Base-by-base conservation (phyloP, 2,888 invertebrate species). In the Oegoconia quadripuncta region DNA sequence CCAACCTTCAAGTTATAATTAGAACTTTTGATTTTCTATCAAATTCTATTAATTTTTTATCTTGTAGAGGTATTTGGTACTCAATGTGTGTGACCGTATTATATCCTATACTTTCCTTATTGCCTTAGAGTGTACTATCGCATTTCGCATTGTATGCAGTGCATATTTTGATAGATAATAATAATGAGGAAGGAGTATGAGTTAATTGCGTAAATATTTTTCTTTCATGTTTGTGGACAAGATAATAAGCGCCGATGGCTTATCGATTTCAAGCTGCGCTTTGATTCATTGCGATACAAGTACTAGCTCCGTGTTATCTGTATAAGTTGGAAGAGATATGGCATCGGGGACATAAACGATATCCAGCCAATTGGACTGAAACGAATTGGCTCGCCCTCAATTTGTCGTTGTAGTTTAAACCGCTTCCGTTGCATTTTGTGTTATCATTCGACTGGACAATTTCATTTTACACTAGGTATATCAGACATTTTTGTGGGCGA, bases 351-450 rank as follows among this genome's bases (percentile, higher is more conserved):
- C 75, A 79, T 77, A 79, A 78, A 79, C 79, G 83, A 80, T 82
- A 81, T 72, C 74, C 79, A 69, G 73, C 76, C 83, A 84, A 84
- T 84, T 82, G 82, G 83, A 83, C 77, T 83, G 84, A 78, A 84
- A 83, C 84, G 82, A 83, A 86, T 84, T 82, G 84, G 75, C 74
- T 80, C 78, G 83, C 81, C 79, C 86, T 83, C 86, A 70, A 77
- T 83, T 81, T 76, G 76, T 71, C 64, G 63, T 59, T 59, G 74
- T 69, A 65, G 58, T 67, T 68, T 75, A 72, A 70, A 64, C 60
- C 67, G 71, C 75, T 74, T 76, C 78, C 76, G 74, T 52, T 78
- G 80, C 80, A 78, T 76, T 79, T 81, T 74, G 73, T 77, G 77
- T 74, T 63, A 64, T 62, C 58, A 68, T 68, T 71, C 48, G 54